Base-by-base conservation (phyloP, 2,113 vertebrate genomes). In the Phasianus colchicus region DNA sequence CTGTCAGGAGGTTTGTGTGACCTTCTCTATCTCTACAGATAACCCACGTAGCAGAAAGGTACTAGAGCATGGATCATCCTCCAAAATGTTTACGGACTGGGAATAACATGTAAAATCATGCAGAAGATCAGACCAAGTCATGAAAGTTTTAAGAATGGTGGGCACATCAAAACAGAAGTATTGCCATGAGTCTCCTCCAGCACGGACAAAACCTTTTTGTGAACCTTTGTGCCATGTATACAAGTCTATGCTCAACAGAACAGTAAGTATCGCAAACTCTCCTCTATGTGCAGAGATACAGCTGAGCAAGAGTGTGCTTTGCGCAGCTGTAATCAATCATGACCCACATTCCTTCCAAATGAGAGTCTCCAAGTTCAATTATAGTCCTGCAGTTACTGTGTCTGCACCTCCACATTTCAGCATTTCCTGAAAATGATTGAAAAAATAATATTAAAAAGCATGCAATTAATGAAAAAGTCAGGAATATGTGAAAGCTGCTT, bases 201-300 rank as follows among this genome's bases (percentile, higher is more conserved):
- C 38, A 47, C 6, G 17, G 16, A 32, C 61, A 45, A 88, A 72
- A 73, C 16, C 16, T 11, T 91, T 72, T 55, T 11, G 74, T 61
- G 38, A 88, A 21, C 22, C 24, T 64, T 57, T 21, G 18, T 11
- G 24, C 1, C 1, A 15, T 2, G 5, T 18, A 20, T 1, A 24
- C 27, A 21, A 43, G 20, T 83, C 63, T 83, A 20, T 7, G 45
- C 24, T 20, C 36, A 79, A 54, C 12, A 50, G 71, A 71, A n/a
- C 13, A 36, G 64, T 1, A 25, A 36, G 52, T n/a, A 43, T 3
- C 75, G 88, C n/a, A 14, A 64, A 7, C n/a, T 32, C 19, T 60
- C 12, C 11, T 24, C 9, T 10, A 4, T 0, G 0, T 1, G 43
- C 3, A 6, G 45, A 71, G 55, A 76, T 74, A 57, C 24, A 43